Percentiles rank a stretch among this genome's conserved stretches.
Evolutionary conservation across 2,113 vertebrate genomes (phyloP).

Genomic region (Lophotis ruficrista): DNA sequence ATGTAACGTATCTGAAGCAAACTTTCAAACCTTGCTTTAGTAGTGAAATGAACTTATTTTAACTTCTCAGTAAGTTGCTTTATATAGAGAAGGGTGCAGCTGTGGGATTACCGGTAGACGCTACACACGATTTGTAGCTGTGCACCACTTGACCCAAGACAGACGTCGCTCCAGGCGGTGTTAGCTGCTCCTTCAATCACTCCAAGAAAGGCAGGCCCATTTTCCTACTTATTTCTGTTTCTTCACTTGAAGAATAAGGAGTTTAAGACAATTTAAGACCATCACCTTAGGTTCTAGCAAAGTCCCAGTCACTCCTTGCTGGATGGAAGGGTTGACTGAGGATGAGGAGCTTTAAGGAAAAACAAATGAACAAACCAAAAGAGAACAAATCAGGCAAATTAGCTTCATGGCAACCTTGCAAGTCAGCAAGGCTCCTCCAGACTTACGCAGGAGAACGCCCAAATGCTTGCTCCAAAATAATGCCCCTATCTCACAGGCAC

Average conservation of each 20-base stretch:
- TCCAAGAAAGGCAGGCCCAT: background rate
- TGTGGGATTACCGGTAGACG: background rate
- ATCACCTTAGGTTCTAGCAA: background rate
- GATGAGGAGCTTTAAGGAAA: background rate
- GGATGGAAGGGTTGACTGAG: background rate
- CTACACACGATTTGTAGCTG: background rate
- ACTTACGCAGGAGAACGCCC: background rate
- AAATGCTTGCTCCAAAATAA: background rate
- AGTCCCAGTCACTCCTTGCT: background rate
- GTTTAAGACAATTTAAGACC: background rate
- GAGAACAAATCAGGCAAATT: background rate
- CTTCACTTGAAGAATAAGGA: background rate
- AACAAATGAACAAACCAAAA: background rate
- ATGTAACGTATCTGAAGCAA: background rate
- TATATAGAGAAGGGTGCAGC: background rate
- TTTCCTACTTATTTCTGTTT: background rate
- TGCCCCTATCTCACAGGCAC: background rate
- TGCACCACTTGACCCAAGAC: background rate
- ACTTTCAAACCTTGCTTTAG: background rate
- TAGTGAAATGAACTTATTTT: background rate
- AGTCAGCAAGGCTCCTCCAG: background rate
- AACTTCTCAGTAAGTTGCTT: background rate
- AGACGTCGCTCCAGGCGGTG: rapidly evolving
- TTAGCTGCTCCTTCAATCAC: background rate
- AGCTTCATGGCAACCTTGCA: background rate